Conservation (phyloP, 92 coral and sea anemone species). For the Epizoanthus rinbou region DNA sequence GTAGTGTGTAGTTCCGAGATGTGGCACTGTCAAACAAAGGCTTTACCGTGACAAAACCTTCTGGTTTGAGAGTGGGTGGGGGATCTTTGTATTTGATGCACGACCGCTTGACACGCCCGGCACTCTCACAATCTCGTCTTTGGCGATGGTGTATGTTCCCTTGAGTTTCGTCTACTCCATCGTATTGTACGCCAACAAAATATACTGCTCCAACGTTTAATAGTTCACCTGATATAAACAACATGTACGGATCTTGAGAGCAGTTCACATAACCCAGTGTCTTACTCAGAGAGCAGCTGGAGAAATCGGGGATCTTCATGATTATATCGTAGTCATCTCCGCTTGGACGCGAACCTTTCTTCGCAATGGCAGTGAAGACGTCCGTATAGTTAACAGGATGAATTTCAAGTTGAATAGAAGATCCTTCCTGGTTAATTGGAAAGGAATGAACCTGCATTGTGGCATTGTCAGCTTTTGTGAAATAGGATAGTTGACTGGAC, state of each 20-base stretch:
- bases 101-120: conserved; percentile 67
- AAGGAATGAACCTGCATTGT: conserved; percentile 70
- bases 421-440: conserved; percentile 47
- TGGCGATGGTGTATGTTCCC: background rate
- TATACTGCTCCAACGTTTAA: conserved; percentile 11
- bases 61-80: conserved; percentile 73
- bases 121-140: conserved; percentile 38
- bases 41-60: conserved; percentile 38
- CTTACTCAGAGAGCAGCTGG: conserved; percentile 23
- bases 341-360: conserved; percentile 61
- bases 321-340: conserved; percentile 25
- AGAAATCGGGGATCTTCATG: conserved; percentile 22
- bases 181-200: conserved; percentile 13
- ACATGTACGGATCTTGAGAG: conserved; percentile 28
- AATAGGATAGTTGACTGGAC: conserved; percentile 35
- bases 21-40: conserved; percentile 47
- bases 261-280: conserved; percentile 21
- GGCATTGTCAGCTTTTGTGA: conserved; percentile 55
- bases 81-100: conserved; percentile 84
- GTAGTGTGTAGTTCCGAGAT: conserved; percentile 69
- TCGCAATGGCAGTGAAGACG: conserved; percentile 50
- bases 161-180: conserved; percentile 8
- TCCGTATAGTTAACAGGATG: conserved; percentile 59
- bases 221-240: conserved; percentile 20
- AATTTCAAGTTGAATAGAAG: conserved; percentile 57